Evolutionary conservation across 1,140 invertebrate genomes (phyloP), one percentile per base, ranked within the genome.

Genomic region (Melitaea cinxia): DNA sequence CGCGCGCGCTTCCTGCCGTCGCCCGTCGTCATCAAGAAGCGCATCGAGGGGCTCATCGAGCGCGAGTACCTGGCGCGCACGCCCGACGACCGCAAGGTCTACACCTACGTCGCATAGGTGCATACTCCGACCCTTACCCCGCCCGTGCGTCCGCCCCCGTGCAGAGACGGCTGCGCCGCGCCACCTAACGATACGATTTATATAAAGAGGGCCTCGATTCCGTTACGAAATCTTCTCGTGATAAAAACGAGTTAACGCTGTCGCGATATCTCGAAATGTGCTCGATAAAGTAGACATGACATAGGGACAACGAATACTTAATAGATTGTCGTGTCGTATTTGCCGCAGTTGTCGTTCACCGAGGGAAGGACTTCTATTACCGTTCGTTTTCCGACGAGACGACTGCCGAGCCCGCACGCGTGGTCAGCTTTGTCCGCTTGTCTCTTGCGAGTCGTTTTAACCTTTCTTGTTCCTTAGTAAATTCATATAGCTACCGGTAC

Each of bases 21-120:
- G 78, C 98, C 98, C 35, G 96, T 98, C 74, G 96, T 99, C 68
- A 99, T 99, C 85, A 99, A 99, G 93, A 99, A 99, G 88, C 94
- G 99, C 83, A 99, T 99, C 84, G 99, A 99, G 93, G 98, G 98
- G 53, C 94, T 99, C 73, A 99, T 99, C 88, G 99, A 99, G 93
- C 93, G 99, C 73, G 99, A 99, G 93, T 99, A 99, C 93, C 93
- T 99, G 83, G 97, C 98, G 62, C 94, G 99, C 91, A 98, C 97
- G 76, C 95, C 96, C 62, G 97, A 99, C 91, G 98, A 99, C 93
- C 95, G 96, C 89, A 97, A 97, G 94, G 94, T 97, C 72, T 98
- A 98, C 92, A 97, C 96, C 71, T 97, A 97, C 91, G 96, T 98
- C 88, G 96, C 96, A 92, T 98, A 95, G 94, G 91, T 91, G 78